phyloP scores from a whole-genome alignment of 2,797 vertebrate species.

The Lacerta agilis region DNA sequence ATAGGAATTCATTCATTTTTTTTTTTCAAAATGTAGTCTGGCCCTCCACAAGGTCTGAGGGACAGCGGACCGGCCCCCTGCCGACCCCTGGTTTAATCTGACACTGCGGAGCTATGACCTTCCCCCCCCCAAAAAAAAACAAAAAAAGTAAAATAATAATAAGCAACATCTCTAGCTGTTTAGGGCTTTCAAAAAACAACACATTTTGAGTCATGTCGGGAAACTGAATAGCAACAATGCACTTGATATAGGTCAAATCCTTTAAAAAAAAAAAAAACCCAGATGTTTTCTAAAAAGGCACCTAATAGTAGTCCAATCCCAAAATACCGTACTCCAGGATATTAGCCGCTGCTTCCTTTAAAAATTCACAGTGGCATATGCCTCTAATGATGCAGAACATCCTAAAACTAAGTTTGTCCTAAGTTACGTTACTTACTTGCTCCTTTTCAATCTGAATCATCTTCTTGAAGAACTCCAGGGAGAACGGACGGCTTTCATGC shows the following conservation, averaged over 20 bases:
- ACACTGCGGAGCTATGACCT: too few relatives aligned
- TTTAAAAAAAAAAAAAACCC: too few relatives aligned
- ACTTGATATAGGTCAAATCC: neutral
- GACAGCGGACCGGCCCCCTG: too few relatives aligned
- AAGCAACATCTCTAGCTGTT: neutral
- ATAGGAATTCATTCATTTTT: too few relatives aligned
- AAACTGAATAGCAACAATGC: neutral
- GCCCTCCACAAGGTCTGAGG: too few relatives aligned
- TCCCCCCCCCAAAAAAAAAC: too few relatives aligned
- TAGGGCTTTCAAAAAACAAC: neutral
- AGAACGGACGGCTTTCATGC: conserved; percentile 88
- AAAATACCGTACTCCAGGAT: neutral
- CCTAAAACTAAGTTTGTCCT: neutral
- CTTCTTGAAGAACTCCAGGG: conserved; percentile 88
- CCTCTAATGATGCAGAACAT: neutral
- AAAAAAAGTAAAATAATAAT: too few relatives aligned
- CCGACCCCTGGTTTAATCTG: too few relatives aligned
- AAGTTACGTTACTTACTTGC: conserved; percentile 80
- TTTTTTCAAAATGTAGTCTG: too few relatives aligned
- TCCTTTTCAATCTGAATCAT: conserved; percentile 95
- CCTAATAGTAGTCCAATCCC: neutral
- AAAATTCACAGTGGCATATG: neutral
- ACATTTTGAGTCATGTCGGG: neutral
- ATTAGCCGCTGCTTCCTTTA: neutral
- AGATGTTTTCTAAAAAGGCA: neutral